Evolutionary conservation across 2,797 vertebrate genomes (phyloP), one percentile per base, ranked within the genome.

Genomic region (Mareca penelope): DNA sequence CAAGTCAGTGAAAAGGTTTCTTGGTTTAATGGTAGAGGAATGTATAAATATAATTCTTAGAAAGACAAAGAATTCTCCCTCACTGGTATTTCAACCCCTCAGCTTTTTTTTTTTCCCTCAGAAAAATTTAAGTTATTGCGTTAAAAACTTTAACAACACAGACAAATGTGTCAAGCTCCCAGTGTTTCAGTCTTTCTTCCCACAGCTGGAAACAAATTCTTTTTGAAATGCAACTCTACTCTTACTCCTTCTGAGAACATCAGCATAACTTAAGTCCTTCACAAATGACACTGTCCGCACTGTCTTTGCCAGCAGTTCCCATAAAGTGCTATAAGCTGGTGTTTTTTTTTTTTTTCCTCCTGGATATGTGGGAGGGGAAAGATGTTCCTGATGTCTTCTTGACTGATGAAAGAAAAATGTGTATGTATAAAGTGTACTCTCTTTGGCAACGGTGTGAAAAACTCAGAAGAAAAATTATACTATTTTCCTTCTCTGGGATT

Each of bases 391-490:
- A 16, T 55, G 37, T 79, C 22, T 12, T 55, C 10, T 44, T 52
- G 35, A 67, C 2, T 31, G 6, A 71, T 14, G 12, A 53, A 87
- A 93, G 7, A 65, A 87, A 69, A 72, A 48, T 1, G 9, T 2
- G 2, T 42, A 17, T 69, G 65, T 44, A 89, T 6, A 72, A 81
- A 7, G 6, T 7, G 19, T 39, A 21, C 15, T 56, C 3, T 29
- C 65, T 75, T 63, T 19, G 23, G 13, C 19, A 88, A 81, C 3
- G 1, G 15, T 29, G 3, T 7, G 7, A 78, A 61, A 78, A 84
- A 37, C 12, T 37, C 8, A 23, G 8, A 33, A 6, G 64, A 80
- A 76, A 48, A 31, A 4, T 0, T 6, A 6, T 37, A 44, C 7
- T 53, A 6, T 37, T 75, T 69, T 39, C 29, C 9, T 59, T 61